Evolutionary conservation across 2,797 vertebrate species (phyloP).

Genomic region (Parauchenoglanis punctatus): DNA sequence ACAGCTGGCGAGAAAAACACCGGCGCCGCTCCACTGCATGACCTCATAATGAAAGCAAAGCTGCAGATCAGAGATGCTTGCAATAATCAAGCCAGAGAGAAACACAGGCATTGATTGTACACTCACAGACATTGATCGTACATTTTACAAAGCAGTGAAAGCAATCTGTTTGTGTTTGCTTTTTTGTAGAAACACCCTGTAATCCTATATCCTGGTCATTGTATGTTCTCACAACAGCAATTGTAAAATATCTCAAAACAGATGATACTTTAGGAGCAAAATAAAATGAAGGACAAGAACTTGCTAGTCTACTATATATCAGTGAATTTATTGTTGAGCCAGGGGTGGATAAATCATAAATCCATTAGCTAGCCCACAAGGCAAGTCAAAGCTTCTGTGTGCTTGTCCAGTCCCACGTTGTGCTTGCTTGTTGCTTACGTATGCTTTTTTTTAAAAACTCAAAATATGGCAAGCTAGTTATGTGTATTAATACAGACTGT

Average conservation of each 20-base stretch:
- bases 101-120: not conserved
- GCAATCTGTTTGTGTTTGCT: not conserved
- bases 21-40: constrained; percentile 37
- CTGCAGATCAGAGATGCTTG: constrained; percentile 33
- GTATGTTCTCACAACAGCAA: not conserved
- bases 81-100: constrained; percentile 21
- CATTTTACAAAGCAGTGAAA: not conserved
- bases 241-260: not conserved
- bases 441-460: not conserved
- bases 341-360: not conserved
- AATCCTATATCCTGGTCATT: not conserved
- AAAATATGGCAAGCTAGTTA: not conserved
- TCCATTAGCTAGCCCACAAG: not conserved
- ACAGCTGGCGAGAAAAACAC: constrained; percentile 45
- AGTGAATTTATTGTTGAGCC: not conserved
- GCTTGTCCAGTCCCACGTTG: not conserved
- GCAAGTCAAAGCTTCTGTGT: not conserved
- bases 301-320: not conserved
- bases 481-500: not conserved
- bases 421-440: not conserved
- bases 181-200: not conserved
- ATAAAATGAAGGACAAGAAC: not conserved
- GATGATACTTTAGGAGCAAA: not conserved
- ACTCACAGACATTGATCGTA: not conserved
- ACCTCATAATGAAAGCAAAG: constrained; percentile 47